phyloP scores from a whole-genome alignment of 2,797 vertebrate genomes.

The Thunnus albacares region DNA sequence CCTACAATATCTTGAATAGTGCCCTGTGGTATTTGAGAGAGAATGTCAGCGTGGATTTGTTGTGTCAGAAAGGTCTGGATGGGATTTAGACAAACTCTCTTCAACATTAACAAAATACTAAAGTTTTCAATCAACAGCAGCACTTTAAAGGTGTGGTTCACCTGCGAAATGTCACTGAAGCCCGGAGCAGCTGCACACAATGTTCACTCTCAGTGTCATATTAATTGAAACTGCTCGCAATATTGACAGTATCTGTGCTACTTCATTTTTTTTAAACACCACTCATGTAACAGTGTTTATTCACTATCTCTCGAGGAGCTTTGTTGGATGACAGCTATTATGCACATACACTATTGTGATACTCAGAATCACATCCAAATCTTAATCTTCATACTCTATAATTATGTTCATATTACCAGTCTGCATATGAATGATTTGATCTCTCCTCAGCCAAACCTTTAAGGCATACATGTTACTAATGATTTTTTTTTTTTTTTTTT shows the following conservation, averaged over 20 bases:
- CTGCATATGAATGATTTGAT: slow-evolving; percentile 51
- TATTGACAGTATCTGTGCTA: no score
- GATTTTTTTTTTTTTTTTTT: slow-evolving; percentile 38
- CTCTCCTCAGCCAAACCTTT: slow-evolving; percentile 50
- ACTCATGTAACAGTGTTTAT: not conserved
- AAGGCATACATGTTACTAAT: slow-evolving; percentile 51
- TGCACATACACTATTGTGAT: slow-evolving; percentile 10
- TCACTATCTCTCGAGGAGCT: not conserved
- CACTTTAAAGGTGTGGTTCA: not conserved
- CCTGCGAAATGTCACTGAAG: no score
- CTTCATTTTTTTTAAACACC: not conserved
- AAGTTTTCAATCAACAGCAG: not conserved
- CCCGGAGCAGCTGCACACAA: not conserved
- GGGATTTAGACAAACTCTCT: not conserved
- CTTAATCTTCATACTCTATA: slow-evolving; percentile 33
- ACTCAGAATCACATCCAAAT: slow-evolving; percentile 29
- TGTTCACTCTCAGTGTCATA: not conserved
- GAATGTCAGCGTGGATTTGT: no score
- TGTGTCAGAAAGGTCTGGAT: not conserved
- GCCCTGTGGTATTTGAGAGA: no score
- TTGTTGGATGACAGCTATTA: slow-evolving; percentile 18
- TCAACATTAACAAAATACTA: not conserved
- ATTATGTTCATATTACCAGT: slow-evolving; percentile 51
- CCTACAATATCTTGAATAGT: not conserved
- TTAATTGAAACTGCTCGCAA: not conserved